Conservation (phyloP, 2,113 vertebrate species). For the Podarcis muralis region DNA sequence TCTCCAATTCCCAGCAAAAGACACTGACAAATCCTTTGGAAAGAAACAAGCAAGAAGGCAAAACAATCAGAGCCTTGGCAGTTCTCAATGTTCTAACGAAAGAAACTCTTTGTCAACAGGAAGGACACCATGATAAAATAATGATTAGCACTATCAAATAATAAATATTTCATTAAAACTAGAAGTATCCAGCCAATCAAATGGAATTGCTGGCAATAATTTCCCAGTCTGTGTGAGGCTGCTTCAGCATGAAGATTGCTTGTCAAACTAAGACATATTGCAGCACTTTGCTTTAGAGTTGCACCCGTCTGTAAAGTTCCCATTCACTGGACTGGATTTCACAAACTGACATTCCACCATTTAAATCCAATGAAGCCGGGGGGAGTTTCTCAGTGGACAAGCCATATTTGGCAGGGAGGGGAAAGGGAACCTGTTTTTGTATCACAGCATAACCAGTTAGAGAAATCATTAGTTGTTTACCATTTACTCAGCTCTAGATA, state of each 20-base stretch:
- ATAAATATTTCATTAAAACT: slow-evolving; percentile 13
- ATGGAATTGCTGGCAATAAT: fast-evolving
- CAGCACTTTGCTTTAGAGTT: background rate
- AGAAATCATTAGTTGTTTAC: slow-evolving; percentile 6
- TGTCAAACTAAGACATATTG: background rate
- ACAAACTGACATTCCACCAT: slow-evolving; percentile 17
- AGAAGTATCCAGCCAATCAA: background rate
- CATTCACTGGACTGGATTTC: slow-evolving; percentile 13
- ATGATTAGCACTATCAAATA: background rate
- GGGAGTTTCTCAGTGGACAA: background rate
- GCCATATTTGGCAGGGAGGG: background rate
- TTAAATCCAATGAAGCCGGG: background rate
- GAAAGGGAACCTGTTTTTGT: slow-evolving; percentile 3
- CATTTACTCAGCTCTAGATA: background rate
- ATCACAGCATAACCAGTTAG: slow-evolving; percentile 11
- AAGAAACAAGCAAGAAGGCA: background rate
- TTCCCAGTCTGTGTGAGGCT: background rate
- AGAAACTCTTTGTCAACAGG: background rate
- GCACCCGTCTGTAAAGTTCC: slow-evolving; percentile 27
- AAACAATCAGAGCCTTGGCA: background rate
- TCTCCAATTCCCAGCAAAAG: background rate
- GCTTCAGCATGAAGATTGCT: background rate
- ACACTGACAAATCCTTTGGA: background rate
- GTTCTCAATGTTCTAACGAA: slow-evolving; percentile 1
- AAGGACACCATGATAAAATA: background rate